A percentile compares a stretch with the other conserved stretches of the same genome.
phyloP scores from a whole-genome alignment of 2,888 invertebrate genomes.

The Cataglyphis albicans region DNA sequence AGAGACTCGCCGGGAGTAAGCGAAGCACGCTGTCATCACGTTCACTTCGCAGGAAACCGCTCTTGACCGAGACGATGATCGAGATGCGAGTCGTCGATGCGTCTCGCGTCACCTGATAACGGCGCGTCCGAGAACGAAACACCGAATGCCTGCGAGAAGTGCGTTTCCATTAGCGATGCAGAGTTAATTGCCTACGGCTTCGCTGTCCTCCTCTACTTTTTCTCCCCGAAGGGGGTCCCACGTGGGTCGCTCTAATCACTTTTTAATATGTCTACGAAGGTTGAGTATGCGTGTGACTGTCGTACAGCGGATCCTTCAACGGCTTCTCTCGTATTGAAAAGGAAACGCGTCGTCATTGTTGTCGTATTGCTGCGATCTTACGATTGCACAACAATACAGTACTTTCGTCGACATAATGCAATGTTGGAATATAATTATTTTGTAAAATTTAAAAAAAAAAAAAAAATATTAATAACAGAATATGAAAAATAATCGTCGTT shows the following conservation, averaged over 20 bases:
- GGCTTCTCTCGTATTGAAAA: not conserved
- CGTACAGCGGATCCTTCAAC: not conserved
- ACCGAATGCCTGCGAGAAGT: not conserved
- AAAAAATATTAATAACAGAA: not conserved
- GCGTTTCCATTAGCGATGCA: constrained; percentile 32
- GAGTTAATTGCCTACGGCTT: constrained; percentile 33
- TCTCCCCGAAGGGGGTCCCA: not conserved
- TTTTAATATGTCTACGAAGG: constrained; percentile 36
- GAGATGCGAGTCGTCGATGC: not conserved
- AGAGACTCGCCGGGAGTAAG: constrained; percentile 12
- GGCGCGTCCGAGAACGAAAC: not conserved
- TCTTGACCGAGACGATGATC: constrained; percentile 21
- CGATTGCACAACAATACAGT: not conserved
- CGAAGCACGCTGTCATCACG: constrained; percentile 45
- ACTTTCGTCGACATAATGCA: not conserved
- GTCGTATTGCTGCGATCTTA: not conserved
- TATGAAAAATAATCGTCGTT: not conserved
- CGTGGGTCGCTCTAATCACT: constrained; percentile 38
- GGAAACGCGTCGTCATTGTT: constrained; percentile 19
- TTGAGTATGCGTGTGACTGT: constrained; percentile 14
- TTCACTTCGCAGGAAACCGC: constrained; percentile 24
- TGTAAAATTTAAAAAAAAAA: not conserved
- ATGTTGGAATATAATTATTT: not conserved
- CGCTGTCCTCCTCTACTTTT: constrained; percentile 14
- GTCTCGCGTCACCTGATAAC: constrained; percentile 26